phyloP scores from a whole-genome alignment of 2,797 vertebrate genomes.

The Acanthopagrus latus region DNA sequence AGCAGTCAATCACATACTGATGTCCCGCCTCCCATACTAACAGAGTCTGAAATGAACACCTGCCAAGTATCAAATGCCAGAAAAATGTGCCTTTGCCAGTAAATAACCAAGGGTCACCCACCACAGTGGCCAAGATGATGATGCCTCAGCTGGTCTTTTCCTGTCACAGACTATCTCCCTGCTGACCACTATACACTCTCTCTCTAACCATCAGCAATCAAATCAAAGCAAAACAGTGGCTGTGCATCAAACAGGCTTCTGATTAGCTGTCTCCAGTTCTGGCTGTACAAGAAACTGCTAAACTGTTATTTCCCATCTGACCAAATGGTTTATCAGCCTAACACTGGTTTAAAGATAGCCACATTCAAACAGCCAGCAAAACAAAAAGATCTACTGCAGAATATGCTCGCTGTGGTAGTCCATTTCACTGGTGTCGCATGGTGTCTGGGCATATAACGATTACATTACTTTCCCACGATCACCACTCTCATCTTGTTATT shows the following conservation, averaged over 20 bases:
- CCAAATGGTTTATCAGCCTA: conserved; percentile 8
- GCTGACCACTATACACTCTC: conserved; percentile 42
- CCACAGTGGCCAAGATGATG: conserved; percentile 59
- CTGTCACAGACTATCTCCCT: conserved; percentile 56
- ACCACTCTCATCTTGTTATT: no score
- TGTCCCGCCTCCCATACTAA: conserved; percentile 60
- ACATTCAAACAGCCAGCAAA: not conserved
- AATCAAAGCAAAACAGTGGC: conserved; percentile 49
- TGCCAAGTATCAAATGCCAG: conserved; percentile 76
- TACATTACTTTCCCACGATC: no score
- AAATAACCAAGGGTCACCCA: conserved; percentile 73
- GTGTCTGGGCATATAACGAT: no score
- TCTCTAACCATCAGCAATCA: conserved; percentile 43
- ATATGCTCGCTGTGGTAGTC: not conserved
- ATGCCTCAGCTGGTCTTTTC: conserved; percentile 72
- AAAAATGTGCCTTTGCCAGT: conserved; percentile 60
- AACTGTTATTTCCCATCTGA: conserved; percentile 36
- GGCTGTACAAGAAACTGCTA: conserved; percentile 7
- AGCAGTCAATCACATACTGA: conserved; percentile 73
- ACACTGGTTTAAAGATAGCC: conserved; percentile 19
- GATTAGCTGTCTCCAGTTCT: conserved; percentile 20
- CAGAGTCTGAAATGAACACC: conserved; percentile 68
- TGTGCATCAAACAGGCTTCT: conserved; percentile 37
- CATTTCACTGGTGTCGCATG: no score
- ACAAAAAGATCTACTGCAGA: not conserved